phyloP scores from a whole-genome alignment of 2,888 invertebrate genomes.

The Lepetodrilus schrolli region DNA sequence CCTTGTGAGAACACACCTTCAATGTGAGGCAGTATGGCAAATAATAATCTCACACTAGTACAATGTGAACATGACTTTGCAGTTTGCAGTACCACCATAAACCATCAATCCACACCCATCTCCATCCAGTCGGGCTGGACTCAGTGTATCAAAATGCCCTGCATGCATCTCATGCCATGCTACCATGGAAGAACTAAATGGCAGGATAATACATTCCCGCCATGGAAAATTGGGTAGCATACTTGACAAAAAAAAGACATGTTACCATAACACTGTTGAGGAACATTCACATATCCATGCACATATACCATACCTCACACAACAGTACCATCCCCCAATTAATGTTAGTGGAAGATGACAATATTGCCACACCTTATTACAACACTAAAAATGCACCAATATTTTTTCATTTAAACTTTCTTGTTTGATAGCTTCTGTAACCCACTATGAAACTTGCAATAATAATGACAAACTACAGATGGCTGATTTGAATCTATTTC shows the following conservation, averaged over 20 bases:
- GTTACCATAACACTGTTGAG: constrained; percentile 6
- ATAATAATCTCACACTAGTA: constrained; percentile 23
- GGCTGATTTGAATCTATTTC: no score
- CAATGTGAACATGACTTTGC: constrained; percentile 25
- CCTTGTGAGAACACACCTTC: background rate
- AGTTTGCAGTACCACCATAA: constrained; percentile 12
- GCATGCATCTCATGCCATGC: constrained; percentile 20
- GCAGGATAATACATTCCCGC: background rate
- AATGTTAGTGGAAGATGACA: no score
- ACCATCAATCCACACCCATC: constrained; percentile 10
- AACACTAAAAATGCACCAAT: no score
- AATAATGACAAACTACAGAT: no score
- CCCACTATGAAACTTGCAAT: no score
- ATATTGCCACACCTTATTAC: no score
- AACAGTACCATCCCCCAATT: background rate
- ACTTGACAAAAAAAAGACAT: constrained; percentile 26
- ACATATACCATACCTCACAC: background rate
- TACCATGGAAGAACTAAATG: constrained; percentile 19
- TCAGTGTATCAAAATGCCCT: constrained; percentile 8
- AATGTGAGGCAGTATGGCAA: constrained; percentile 1
- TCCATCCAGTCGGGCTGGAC: background rate
- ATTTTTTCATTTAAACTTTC: no score
- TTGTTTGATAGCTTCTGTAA: no score
- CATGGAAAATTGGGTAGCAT: constrained; percentile 14
- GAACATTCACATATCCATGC: constrained; percentile 16